Base-by-base conservation (phyloP, 1,140 invertebrate genomes). In the Heliconius eleuchia region DNA sequence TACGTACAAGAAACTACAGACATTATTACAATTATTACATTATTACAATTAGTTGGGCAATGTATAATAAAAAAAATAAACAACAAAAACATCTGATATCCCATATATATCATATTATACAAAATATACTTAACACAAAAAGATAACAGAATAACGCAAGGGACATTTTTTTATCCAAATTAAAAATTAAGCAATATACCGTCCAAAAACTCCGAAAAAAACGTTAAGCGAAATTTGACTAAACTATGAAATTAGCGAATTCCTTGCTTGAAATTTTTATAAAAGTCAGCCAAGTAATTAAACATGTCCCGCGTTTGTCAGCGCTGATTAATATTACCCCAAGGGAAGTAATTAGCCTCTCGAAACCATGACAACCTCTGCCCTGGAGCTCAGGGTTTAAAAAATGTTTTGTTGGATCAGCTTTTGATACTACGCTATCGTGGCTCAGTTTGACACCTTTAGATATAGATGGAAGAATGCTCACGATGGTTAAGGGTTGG, bases 151-250 rank as follows among this genome's bases (percentile, higher is more conserved):
- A n/a, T 30, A 27, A 27, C 23, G n/a, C n/a, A 66, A 30, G 5
- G 27, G 27, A 66, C 27, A 66, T 66, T 30, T 66, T 66, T 16
- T 5, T 3, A 2, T 27, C 9, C 4, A 66, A 66, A 66, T 66
- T 66, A 18, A 30, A 27, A 66, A 30, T 66, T 16, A 30, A 66
- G 13, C 5, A 66, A 66, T 30, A 66, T 30, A 66, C 11, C 60
- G 27, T 30, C 11, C 3, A 16, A 66, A 30, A 66, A 66, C 23
- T 66, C 27, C 0, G 8, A 27, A 16, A 57, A 37, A 60, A 79
- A 82, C 46, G 13, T 74, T 50, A 74, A 27, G n/a, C 73, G 46
- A 46, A 74, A 74, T 72, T 72, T 66, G 23, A 66, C 60, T 30
- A 66, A 66, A 66, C 60, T 66, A 30, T 66, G 60, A 66, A 66